phyloP scores from a whole-genome alignment of 2,797 vertebrate species.

The Pelobates cultripes region DNA sequence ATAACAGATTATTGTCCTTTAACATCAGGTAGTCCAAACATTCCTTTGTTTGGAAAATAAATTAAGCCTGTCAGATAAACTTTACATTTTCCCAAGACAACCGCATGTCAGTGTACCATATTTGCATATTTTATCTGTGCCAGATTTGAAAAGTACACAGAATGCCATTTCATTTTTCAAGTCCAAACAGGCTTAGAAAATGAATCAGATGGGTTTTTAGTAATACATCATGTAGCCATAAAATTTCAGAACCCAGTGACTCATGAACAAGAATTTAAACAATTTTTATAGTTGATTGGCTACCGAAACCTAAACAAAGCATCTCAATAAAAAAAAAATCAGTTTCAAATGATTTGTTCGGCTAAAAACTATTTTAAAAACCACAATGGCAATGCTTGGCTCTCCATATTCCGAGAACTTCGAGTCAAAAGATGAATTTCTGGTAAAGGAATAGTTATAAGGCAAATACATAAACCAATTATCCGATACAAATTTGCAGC shows the following conservation, averaged over 20 bases:
- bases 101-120: not conserved
- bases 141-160: not conserved
- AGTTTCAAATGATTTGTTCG: too few relatives aligned
- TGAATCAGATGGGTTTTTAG: not conserved
- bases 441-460: too few relatives aligned
- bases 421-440: too few relatives aligned
- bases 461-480: not conserved
- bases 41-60: not conserved
- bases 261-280: not conserved
- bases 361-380: too few relatives aligned
- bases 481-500: not conserved
- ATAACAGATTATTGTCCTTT: not conserved
- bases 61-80: not conserved
- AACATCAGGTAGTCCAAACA: not conserved
- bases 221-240: not conserved
- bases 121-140: not conserved
- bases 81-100: not conserved
- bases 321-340: not conserved
- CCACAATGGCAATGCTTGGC: too few relatives aligned
- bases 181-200: constrained; percentile 12
- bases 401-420: too few relatives aligned
- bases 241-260: not conserved
- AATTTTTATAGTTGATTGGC: not conserved
- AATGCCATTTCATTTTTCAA: not conserved
- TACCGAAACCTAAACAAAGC: not conserved